Base-by-base conservation (phyloP, 1,140 invertebrate genomes). In the Procambarus clarkii region DNA sequence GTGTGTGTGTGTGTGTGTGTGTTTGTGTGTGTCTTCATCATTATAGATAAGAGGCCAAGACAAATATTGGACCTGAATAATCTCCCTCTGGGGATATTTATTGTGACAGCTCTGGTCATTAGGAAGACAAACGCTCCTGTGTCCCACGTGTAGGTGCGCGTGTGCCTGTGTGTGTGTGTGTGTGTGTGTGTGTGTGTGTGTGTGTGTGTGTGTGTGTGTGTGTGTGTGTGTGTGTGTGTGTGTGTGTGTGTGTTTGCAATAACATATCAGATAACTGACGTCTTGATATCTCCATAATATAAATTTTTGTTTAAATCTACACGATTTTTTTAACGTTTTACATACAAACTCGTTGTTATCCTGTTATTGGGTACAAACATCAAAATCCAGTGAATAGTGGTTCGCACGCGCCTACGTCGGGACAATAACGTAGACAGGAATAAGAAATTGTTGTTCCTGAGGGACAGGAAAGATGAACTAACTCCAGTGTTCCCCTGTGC, bases 21-120 rank as follows among this genome's bases (percentile, higher is more conserved):
- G 24, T 83, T 34, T 83, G 54, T 46, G 60, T 83, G 58, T 69
- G 81, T 64, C 58, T 69, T 46, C 34, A 34, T 64, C 81, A 69
- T 83, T 83, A 64, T 18, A 69, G 81, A 83, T 83, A 83, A 69
- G 81, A 69, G 34, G 45, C 58, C 69, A 45, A 83, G 81, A 45
- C 58, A 45, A 64, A 64, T 83, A 64, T 64, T 64, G 69, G 69
- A 54, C 24, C n/a, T 74, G 69, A 74, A 74, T 74, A 74, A 74
- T 74, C 69, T 34, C 69, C 69, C 69, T 34, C 69, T 34, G 69
- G n/a, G 69, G 69, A 74, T 74, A 74, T 74, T 74, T 74, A 74
- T 74, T 74, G 21, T 74, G 24, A 21, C 69, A 74, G n/a, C 24
- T 15, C n/a, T 74, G 69, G 69, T 74, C 69, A 74, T 74, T 74